These are phyloP conservation scores for Perca fluviatilis DNA, from an alignment of 2,113 vertebrate species.

Conservation along the genomic window DNA sequence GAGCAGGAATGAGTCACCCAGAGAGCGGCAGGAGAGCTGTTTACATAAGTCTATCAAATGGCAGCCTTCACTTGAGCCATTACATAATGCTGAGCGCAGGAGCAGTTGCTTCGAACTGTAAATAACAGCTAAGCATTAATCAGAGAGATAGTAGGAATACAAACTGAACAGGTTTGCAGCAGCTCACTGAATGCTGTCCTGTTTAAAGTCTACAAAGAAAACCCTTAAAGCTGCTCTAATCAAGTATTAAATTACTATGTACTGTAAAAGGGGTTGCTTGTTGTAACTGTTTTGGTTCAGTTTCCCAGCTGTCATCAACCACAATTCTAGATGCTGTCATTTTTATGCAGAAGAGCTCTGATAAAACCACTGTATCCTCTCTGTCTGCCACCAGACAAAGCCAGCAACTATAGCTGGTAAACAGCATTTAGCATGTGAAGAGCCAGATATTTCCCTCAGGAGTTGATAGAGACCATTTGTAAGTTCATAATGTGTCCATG, in stretches of 20 bases:
- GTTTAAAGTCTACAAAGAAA: neutral
- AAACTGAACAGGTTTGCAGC: neutral
- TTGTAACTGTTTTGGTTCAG: neutral
- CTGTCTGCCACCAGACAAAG: neutral
- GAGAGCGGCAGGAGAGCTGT: constrained; percentile 61
- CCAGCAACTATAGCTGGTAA: neutral
- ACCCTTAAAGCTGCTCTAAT: neutral
- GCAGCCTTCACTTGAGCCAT: constrained; percentile 40
- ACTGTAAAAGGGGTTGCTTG: neutral
- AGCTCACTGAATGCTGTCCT: neutral
- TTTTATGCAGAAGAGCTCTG: neutral
- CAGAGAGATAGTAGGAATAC: neutral
- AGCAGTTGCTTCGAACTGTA: constrained; percentile 30
- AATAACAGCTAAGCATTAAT: constrained; percentile 52
- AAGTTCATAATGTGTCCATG: neutral
- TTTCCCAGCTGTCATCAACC: neutral
- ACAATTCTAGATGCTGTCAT: neutral
- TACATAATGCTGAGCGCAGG: constrained; percentile 57
- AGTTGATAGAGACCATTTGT: neutral
- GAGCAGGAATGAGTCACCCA: constrained; percentile 65
- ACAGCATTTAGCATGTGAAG: neutral
- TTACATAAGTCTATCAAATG: constrained; percentile 66
- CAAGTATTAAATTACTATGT: neutral
- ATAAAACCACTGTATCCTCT: neutral
- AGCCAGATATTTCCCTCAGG: neutral